These are phyloP conservation scores for Menidia beryllina DNA, from an alignment of 2,113 vertebrate species.

Conservation along the genomic window DNA sequence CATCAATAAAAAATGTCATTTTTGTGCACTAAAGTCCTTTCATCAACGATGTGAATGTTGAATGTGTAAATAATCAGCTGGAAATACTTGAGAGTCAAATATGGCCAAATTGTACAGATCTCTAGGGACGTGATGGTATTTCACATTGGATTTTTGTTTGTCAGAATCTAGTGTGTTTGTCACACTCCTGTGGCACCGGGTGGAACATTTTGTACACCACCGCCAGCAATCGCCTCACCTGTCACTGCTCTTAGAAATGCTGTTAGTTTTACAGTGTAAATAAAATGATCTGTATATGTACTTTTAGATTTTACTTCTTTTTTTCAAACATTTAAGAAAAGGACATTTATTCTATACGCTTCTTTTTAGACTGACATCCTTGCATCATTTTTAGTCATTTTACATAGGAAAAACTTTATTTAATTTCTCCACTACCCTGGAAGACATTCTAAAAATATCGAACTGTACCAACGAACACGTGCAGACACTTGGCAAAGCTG, in stretches of 20 bases:
- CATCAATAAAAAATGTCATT: constrained; percentile 36
- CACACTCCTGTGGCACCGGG: constrained; percentile 44
- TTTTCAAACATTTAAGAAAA: neutral
- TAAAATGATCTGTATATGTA: constrained; percentile 39
- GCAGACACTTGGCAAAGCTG: neutral
- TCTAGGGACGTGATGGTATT: constrained; percentile 18
- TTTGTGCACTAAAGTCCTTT: constrained; percentile 11
- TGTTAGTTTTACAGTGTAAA: constrained; percentile 57
- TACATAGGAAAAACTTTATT: neutral
- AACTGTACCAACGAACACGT: neutral
- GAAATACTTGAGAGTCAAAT: constrained; percentile 49
- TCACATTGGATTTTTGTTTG: constrained; percentile 38
- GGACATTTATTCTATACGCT: too few species aligned
- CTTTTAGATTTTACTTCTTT: constrained; percentile 5
- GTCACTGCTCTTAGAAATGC: constrained; percentile 35
- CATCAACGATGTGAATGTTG: constrained; percentile 22
- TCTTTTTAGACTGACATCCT: neutral
- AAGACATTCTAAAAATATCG: neutral
- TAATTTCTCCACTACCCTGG: neutral
- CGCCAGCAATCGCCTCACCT: constrained; percentile 6
- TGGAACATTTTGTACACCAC: constrained; percentile 17
- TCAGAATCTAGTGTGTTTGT: constrained; percentile 50
- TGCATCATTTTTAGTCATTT: neutral
- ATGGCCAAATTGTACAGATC: constrained; percentile 15
- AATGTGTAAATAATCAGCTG: constrained; percentile 54